A percentile compares a stretch with the other conserved stretches of the same genome.
phyloP scores from a whole-genome alignment of 1,140 invertebrate species.

The Steinernema khuongi region DNA sequence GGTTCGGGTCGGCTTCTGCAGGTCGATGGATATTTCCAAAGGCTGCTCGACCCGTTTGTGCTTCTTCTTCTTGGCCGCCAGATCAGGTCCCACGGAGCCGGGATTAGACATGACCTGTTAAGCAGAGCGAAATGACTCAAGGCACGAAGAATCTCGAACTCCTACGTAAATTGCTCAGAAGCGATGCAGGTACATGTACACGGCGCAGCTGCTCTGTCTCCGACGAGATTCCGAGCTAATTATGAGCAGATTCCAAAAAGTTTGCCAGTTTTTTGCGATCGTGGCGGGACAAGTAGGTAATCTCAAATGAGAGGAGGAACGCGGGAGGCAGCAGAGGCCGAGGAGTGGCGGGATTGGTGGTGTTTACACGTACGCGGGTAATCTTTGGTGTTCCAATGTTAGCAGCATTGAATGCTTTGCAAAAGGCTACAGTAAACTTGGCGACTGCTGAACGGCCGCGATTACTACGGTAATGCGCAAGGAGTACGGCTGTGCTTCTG shows the following conservation, averaged over 20 bases:
- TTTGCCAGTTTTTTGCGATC: slow-evolving; percentile 4
- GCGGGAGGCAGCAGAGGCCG: no score
- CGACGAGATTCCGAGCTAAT: no score
- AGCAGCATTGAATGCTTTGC: no score
- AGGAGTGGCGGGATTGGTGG: no score
- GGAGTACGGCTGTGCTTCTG: no score
- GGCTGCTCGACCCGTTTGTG: background rate
- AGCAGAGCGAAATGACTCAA: background rate
- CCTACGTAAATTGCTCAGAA: background rate
- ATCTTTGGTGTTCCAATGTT: no score
- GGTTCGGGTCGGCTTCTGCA: slow-evolving; percentile 37
- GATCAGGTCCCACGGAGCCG: slow-evolving; percentile 21
- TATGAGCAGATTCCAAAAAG: background rate
- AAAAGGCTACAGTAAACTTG: no score
- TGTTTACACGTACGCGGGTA: no score
- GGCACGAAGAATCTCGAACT: background rate
- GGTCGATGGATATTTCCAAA: slow-evolving; percentile 18
- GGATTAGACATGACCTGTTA: background rate
- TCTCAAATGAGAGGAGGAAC: no score
- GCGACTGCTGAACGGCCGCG: background rate
- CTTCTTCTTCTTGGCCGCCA: slow-evolving; percentile 35
- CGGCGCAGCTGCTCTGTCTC: no score
- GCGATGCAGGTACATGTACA: no score
- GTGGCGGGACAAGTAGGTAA: background rate
- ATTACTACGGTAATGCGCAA: background rate